Percentiles rank a stretch among this genome's conserved stretches.
Evolutionary conservation across 2,888 invertebrate genomes (phyloP).

Genomic region (Morpho helenor): DNA sequence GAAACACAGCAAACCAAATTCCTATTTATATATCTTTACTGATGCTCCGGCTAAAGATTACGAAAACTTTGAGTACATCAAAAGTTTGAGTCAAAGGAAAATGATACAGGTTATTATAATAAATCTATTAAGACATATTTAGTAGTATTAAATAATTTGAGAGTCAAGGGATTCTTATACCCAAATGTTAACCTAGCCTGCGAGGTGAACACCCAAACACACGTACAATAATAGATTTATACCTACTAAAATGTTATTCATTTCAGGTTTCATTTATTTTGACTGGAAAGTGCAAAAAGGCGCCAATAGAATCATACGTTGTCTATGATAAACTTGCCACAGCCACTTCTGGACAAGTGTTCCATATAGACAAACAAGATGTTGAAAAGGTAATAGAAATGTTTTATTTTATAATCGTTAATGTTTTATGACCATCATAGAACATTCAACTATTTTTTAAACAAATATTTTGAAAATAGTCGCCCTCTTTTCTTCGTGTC

Average conservation of each 20-base stretch:
- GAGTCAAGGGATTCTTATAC: too few species aligned
- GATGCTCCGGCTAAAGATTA: conserved; percentile 54
- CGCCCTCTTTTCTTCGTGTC: too few species aligned
- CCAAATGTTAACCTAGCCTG: too few species aligned
- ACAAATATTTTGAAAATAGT: too few species aligned
- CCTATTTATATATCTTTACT: conserved; percentile 56
- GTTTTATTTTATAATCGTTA: neutral
- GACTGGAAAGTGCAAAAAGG: conserved; percentile 38
- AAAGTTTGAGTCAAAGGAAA: conserved; percentile 41
- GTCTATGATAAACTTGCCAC: conserved; percentile 42
- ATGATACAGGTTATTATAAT: conserved; percentile 32
- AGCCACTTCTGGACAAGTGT: conserved; percentile 49
- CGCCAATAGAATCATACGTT: conserved; percentile 25
- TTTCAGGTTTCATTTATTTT: conserved; percentile 49
- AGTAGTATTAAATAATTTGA: too few species aligned
- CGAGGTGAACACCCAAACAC: too few species aligned
- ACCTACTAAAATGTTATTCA: neutral
- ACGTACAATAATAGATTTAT: too few species aligned
- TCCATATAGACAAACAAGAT: conserved; percentile 40
- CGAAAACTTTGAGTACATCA: conserved; percentile 32
- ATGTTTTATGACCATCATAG: too few species aligned
- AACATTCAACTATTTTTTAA: too few species aligned
- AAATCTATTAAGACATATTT: too few species aligned
- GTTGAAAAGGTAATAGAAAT: conserved; percentile 39
- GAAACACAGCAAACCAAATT: conserved; percentile 40